Base-by-base conservation (phyloP, 92 coral and sea anemone genomes). In the Zoanthus sociatus region DNA sequence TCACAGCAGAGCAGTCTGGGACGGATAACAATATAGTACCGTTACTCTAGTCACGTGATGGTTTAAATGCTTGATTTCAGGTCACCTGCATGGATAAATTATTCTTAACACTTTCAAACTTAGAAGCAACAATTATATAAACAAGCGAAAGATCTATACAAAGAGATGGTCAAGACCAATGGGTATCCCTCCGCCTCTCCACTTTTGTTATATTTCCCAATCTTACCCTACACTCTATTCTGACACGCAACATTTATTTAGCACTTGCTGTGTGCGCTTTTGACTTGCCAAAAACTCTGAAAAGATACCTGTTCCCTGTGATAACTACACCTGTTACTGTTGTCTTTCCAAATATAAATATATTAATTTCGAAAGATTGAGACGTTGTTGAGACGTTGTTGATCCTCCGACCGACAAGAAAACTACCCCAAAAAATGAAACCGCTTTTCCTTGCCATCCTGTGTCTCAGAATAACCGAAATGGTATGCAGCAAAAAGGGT, bases 401-500 rank as follows among this genome's bases (percentile, higher is more conserved):
- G 15, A 17, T 1, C 8, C 10, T 17, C 8, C 21, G n/a, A 63
- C 17, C 20, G 9, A 20, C 31, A 18, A 63, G 6, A 17, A 17
- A 17, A 7, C n/a, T 58, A 3, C 8, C 14, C 46, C 21, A 45
- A 63, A 64, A 7, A 3, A 47, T 81, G 85, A 81, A 81, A 11
- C 7, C 58, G 12, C 67, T 81, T 44, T 13, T 81, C 13, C 37
- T 66, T n/a, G 17, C 75, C 7, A 6, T 48, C 18, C 20, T 81
- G 20, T 81, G 85, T 20, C 85, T 81, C 10, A 74, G 21, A 81
- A 53, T 81, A 66, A 77, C 42, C 3, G 61, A 67, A 47, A 74
- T 64, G 18, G 47, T 14, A 20, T 45, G 61, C 75, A 30, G 47
- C 85, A 64, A 67, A n/a, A 48, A 15, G 13, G 55, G 66, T 63